Evolutionary conservation across 1,140 invertebrate species (phyloP), one percentile per base, ranked within the genome.

Genomic region (Probaryconus sp.): DNA sequence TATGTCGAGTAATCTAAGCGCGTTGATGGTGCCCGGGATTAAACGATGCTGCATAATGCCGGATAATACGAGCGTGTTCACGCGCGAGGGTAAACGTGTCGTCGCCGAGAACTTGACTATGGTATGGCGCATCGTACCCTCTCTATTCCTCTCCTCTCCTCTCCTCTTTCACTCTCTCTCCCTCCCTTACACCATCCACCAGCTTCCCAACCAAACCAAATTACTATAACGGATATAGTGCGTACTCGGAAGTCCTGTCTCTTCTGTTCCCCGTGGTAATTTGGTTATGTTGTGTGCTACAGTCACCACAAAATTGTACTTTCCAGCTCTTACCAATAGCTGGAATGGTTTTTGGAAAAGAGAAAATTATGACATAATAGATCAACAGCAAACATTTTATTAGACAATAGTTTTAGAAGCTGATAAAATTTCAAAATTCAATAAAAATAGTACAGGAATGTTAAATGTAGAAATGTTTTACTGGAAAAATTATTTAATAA

Each of bases 31-130:
- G 51, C 37, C 58, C 13, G 63, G 63, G 71, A 74, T 74, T 74
- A 74, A 74, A 68, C 63, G 63, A 65, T 20, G 65, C 64, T 75
- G 72, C 64, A 75, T 75, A 75, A 75, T 75, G 47, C 64, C 53
- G 60, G 64, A 75, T 75, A 75, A 75, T 75, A 75, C 71, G 50
- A 56, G 18, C 58, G 60, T 69, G 58, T 75, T 69, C 72, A 45
- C 68, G 63, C 71, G 71, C 45, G 53, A 48, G 64, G 45, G 58
- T 64, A 65, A 75, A 75, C 63, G 71, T 67, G 70, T 61, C 38
- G 55, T 18, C 17, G 55, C 28, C 30, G 48, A 4, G 51, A 14
- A 13, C 30, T 21, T 24, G 38, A 42, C 3, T 10, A 26, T 18
- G 24, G 42, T 7, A 31, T 9, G 7, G 31, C 31, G 45, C 26